Evolutionary conservation across 2,797 vertebrate species (phyloP).

Genomic region (Darevskia nairensis): DNA sequence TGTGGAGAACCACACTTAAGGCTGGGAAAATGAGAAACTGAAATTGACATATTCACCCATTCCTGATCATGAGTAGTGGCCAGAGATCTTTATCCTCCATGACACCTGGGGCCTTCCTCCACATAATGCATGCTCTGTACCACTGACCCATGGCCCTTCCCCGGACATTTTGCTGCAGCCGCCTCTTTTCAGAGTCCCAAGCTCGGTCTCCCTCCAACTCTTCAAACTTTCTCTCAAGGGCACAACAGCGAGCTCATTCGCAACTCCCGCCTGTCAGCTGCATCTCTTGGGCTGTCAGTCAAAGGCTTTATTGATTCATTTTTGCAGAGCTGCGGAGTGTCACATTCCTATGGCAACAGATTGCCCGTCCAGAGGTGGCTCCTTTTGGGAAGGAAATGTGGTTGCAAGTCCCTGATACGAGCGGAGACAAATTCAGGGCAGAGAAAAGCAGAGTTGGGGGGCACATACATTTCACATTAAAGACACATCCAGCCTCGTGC

Average conservation of each 20-base stretch:
- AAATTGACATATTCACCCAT: too few species aligned
- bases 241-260: background rate
- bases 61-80: too few species aligned
- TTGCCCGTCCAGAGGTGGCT: background rate
- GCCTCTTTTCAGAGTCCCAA: background rate
- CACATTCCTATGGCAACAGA: slow-evolving; percentile 16
- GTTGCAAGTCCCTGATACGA: background rate
- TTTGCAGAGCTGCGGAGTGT: background rate
- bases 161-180: background rate
- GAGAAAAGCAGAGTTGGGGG: too few species aligned
- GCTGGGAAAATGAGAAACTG: too few species aligned
- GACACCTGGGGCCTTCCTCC: too few species aligned
- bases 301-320: background rate
- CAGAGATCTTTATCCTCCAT: too few species aligned
- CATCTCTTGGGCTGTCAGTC: slow-evolving; percentile 16
- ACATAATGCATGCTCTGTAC: too few species aligned
- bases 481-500: background rate
- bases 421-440: background rate
- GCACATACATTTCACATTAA: background rate
- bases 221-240: slow-evolving; percentile 2
- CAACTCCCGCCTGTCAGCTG: slow-evolving; percentile 19
- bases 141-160: too few species aligned
- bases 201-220: background rate
- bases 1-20: too few species aligned
- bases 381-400: background rate